Evolutionary conservation across 2,797 vertebrate species (phyloP).

Genomic region (Tragelaphus eurycerus): DNA sequence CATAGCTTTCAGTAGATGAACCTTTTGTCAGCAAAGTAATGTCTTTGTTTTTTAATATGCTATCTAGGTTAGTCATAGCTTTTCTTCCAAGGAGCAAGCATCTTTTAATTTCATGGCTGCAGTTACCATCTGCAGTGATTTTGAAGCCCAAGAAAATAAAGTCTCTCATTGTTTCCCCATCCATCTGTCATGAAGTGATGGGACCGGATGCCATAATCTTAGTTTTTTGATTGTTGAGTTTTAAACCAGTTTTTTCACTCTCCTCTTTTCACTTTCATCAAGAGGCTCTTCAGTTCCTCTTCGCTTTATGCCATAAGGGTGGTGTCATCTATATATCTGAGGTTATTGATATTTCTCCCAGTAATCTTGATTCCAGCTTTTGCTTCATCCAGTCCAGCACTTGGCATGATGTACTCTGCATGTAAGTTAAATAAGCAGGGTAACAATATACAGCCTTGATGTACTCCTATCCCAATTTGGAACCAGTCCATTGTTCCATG

Average conservation of each 20-base stretch:
- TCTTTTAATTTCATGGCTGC: background rate
- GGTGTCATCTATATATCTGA: background rate
- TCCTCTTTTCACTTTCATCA: background rate
- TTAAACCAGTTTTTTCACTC: background rate
- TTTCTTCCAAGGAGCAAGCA: background rate
- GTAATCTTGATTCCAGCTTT: background rate
- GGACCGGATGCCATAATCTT: background rate
- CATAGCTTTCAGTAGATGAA: background rate
- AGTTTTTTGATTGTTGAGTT: background rate
- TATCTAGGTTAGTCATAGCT: background rate
- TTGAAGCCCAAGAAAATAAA: background rate
- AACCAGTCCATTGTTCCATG: background rate
- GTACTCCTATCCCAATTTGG: background rate
- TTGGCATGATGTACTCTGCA: background rate
- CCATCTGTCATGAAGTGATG: background rate
- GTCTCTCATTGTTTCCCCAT: background rate
- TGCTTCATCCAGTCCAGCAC: background rate
- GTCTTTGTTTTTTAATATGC: background rate
- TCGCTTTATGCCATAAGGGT: background rate
- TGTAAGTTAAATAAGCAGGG: background rate
- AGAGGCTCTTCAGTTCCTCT: background rate
- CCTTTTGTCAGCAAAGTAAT: background rate
- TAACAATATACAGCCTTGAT: background rate
- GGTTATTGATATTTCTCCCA: background rate
- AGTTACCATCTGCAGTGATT: background rate